These are phyloP conservation scores for Petrocephalus schoutedeni DNA, from an alignment of 2,797 vertebrate genomes.

Conservation along the genomic window DNA sequence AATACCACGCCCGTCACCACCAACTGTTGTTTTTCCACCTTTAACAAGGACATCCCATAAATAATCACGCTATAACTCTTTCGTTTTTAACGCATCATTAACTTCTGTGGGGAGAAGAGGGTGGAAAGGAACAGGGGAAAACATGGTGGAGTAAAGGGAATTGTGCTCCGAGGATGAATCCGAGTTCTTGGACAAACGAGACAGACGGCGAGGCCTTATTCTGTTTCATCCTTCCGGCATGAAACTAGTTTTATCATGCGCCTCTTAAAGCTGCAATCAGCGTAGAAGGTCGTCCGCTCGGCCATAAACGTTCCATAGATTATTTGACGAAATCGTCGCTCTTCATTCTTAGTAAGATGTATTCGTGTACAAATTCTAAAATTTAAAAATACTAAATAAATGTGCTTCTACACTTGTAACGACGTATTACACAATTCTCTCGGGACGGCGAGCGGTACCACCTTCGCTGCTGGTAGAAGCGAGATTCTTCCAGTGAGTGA, in stretches of 20 bases:
- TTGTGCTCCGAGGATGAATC: conserved; percentile 29
- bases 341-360: neutral
- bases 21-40: conserved; percentile 7
- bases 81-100: conserved; percentile 16
- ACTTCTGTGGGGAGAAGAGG: conserved; percentile 23
- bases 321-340: neutral
- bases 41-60: neutral
- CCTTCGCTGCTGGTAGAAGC: conserved; percentile 51
- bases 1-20: neutral
- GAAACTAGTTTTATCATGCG: conserved; percentile 66
- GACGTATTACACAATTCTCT: neutral
- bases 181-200: conserved; percentile 17
- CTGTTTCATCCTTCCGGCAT: conserved; percentile 64
- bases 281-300: conserved; percentile 66
- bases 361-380: neutral
- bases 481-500: conserved; percentile 67
- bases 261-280: conserved; percentile 66
- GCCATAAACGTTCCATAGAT: neutral
- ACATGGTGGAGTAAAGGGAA: neutral
- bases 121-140: conserved; percentile 26
- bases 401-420: neutral
- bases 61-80: neutral
- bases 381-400: neutral
- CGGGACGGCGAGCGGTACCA: neutral
- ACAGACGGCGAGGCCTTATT: conserved; percentile 48